These are phyloP conservation scores for Nymphalis urticae DNA, from an alignment of 2,888 invertebrate genomes.

Conservation along the genomic window DNA sequence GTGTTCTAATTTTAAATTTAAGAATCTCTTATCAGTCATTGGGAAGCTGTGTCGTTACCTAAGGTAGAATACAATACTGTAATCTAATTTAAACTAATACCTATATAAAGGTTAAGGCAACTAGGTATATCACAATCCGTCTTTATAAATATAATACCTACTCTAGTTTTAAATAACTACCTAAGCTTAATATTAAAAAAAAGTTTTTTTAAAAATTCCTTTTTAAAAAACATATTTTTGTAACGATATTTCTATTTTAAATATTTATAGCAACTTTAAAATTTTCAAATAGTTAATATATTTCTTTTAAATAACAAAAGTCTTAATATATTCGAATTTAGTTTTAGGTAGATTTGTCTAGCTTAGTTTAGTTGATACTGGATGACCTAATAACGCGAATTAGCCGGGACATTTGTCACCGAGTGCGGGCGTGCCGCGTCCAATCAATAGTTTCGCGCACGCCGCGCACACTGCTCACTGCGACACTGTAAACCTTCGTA, in stretches of 20 bases:
- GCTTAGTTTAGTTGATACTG: neutral
- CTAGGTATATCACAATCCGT: no score
- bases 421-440: slow-evolving; percentile 39
- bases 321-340: no score
- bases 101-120: no score
- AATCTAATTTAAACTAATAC: neutral
- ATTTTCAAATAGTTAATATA: no score
- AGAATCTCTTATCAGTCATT: slow-evolving; percentile 22
- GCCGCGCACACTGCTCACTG: slow-evolving; percentile 34
- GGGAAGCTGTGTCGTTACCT: slow-evolving; percentile 10
- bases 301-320: no score
- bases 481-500: slow-evolving; percentile 31
- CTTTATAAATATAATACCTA: no score
- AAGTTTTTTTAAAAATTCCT: no score
- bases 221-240: no score
- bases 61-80: neutral
- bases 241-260: no score
- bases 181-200: no score
- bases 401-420: slow-evolving; percentile 45
- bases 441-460: slow-evolving; percentile 52
- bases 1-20: slow-evolving; percentile 49
- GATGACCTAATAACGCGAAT: slow-evolving; percentile 25
- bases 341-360: neutral
- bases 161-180: no score
- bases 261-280: no score